phyloP scores from a whole-genome alignment of 53 echinoderm and acorn worm species.

The Glandiceps talaboti region DNA sequence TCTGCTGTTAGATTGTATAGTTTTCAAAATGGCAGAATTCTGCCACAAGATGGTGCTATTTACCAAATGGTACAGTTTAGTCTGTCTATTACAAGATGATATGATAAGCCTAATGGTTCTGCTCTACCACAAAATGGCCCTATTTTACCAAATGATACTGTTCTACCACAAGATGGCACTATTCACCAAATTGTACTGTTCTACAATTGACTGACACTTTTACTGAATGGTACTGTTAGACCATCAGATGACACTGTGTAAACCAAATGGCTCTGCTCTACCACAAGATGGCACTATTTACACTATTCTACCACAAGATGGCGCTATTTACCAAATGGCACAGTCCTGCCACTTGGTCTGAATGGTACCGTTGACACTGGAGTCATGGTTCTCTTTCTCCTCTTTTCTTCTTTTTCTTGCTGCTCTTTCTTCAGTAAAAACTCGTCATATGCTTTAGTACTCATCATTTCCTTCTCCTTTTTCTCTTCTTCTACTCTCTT shows the following conservation, averaged over 20 bases:
- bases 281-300: constrained; percentile 6
- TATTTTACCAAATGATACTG: too few species aligned
- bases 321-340: constrained; percentile 32
- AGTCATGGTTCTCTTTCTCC: constrained; percentile 26
- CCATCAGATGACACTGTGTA: too few species aligned
- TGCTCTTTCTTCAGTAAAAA: constrained; percentile 45
- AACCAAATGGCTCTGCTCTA: too few species aligned
- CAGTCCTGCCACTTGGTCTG: constrained; percentile 43
- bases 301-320: not conserved
- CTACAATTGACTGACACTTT: not conserved
- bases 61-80: too few species aligned
- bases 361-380: constrained; percentile 62
- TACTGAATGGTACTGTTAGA: not conserved
- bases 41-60: too few species aligned
- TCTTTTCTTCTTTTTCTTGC: constrained; percentile 45
- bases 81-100: too few species aligned
- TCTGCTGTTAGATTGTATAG: too few species aligned
- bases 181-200: not conserved
- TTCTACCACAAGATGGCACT: too few species aligned
- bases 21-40: too few species aligned
- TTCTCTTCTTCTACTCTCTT: constrained; percentile 16
- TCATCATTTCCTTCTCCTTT: constrained; percentile 37
- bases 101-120: too few species aligned
- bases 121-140: too few species aligned
- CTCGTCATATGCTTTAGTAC: constrained; percentile 24